Evolutionary conservation across 2,797 vertebrate genomes (phyloP), one percentile per base, ranked within the genome.

Genomic region (Ptychadena robeensis): DNA sequence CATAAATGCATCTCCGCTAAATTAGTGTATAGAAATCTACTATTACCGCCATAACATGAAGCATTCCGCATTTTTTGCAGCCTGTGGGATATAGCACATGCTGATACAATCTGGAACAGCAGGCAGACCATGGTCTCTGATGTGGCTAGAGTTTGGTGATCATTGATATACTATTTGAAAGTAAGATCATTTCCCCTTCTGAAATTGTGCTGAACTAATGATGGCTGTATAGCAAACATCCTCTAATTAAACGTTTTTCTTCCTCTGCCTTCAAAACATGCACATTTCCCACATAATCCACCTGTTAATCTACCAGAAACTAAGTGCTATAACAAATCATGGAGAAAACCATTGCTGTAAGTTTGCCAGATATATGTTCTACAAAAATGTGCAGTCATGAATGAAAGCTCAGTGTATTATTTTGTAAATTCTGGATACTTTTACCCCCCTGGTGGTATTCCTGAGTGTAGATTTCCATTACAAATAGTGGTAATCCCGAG

Each of bases 201-300:
- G n/a, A 73, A 73, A 61, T 35, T 59, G 48, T 59, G 48, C 48
- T 57, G 22, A 59, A 35, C 48, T 61, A 73, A 73, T 61, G 48
- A 73, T 6, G 22, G 15, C 31, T 57, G n/a, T 14, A 61, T 28
- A 61, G 25, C 25, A 61, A 27, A 61, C 59, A 28, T 61, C 59
- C 59, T 61, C 25, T 27, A 25, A 61, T 61, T 9, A 0, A 27
- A 12, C 10, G 11, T 10, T 28, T 25, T 2, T 27, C 4, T 12
- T 3, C 9, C 28, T 25, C 59, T 4, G 5, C n/a, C n/a, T 25
- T 28, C 3, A 28, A 40, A 53, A 4, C 3, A 15, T 48, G 15
- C 3, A 48, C 4, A 48, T 48, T 48, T 44, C 11, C 6, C 2
- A 48, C 1, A 11, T 8, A 53, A 8, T 53, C 22, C 40, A 53